phyloP scores from a whole-genome alignment of 2,113 vertebrate genomes.

The Hyperoodon ampullatus region DNA sequence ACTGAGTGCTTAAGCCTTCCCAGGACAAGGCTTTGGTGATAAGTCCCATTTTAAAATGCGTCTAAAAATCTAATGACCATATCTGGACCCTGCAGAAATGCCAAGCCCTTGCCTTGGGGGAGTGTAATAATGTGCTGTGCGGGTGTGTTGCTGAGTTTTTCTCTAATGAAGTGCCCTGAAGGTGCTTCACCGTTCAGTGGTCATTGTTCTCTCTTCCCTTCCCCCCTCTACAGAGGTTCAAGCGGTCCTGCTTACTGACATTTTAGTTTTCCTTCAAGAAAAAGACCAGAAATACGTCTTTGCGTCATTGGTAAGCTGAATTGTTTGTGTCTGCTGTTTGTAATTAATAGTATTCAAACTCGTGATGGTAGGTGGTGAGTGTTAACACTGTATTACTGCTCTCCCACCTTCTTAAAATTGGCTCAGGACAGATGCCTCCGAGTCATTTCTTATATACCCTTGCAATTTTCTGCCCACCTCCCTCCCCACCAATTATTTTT shows the following conservation, averaged over 20 bases:
- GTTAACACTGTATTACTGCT: too few relatives aligned
- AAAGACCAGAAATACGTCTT: too few relatives aligned
- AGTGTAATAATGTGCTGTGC: accelerated
- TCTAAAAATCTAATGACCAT: not conserved
- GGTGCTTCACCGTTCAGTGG: accelerated
- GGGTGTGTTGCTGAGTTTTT: not conserved
- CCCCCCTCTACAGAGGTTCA: constrained; percentile 89
- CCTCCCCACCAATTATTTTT: not conserved
- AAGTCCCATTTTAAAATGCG: too few relatives aligned
- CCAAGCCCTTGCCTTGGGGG: not conserved
- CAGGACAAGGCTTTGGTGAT: not conserved
- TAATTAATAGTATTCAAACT: too few relatives aligned
- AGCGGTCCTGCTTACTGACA: constrained; percentile 87
- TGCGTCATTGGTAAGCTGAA: too few relatives aligned
- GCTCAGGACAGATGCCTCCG: not conserved
- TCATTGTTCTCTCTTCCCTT: not conserved
- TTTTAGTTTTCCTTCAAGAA: too few relatives aligned
- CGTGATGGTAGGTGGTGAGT: too few relatives aligned
- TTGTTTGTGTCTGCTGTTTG: too few relatives aligned
- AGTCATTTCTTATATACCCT: not conserved
- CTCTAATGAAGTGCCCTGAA: too few relatives aligned
- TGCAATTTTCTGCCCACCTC: too few relatives aligned
- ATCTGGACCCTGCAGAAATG: not conserved
- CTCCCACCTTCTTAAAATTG: too few relatives aligned
- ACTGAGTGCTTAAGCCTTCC: too few relatives aligned